Conservation (phyloP, 2,888 invertebrate genomes). For the Dinocampus coccinellae region DNA sequence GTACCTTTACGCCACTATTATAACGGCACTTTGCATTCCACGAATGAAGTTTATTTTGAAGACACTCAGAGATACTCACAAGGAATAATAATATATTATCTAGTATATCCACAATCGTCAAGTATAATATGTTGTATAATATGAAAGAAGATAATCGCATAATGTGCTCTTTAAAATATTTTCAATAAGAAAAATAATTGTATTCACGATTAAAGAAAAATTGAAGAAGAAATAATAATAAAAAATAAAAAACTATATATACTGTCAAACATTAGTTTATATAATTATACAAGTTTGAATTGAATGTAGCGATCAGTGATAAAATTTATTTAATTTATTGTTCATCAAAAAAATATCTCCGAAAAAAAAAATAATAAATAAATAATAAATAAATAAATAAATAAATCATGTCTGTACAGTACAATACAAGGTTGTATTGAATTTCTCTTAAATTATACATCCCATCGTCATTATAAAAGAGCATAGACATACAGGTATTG, state of each 20-base stretch:
- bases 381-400: no score
- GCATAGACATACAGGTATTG: neutral
- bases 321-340: neutral
- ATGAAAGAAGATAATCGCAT: neutral
- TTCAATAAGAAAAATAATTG: neutral
- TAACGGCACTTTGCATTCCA: constrained; percentile 12
- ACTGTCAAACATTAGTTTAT: neutral
- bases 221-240: no score
- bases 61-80: neutral
- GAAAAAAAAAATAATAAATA: no score
- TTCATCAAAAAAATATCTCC: neutral
- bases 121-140: neutral
- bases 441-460: neutral
- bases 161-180: neutral
- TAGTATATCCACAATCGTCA: neutral
- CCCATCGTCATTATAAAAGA: neutral
- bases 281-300: neutral
- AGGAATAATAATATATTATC: neutral
- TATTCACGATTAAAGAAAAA: neutral
- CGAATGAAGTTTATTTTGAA: neutral
- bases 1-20: neutral
- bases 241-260: no score
- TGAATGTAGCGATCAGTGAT: neutral
- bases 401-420: neutral
- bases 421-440: constrained; percentile 3